Evolutionary conservation across 2,888 invertebrate genomes (phyloP).

Genomic region (Lasioglossum calceatum): DNA sequence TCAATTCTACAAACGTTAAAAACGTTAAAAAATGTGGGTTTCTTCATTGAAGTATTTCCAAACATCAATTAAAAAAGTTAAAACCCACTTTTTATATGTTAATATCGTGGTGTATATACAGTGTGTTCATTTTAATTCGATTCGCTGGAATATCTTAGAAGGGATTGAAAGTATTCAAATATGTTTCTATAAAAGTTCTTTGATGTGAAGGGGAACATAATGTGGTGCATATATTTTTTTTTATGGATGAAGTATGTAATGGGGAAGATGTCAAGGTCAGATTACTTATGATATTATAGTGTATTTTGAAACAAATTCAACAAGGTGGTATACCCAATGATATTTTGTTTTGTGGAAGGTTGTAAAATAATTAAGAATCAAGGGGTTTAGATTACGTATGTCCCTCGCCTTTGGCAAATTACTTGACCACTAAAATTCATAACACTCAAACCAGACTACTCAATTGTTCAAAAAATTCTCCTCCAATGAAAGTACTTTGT

Average conservation of each 20-base stretch:
- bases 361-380: neutral
- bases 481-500: conserved; percentile 6
- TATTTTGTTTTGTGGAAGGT: neutral
- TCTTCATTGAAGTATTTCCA: neutral
- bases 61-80: neutral
- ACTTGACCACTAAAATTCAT: neutral
- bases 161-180: neutral
- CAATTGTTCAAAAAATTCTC: neutral
- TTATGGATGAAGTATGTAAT: neutral
- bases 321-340: neutral
- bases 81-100: neutral
- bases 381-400: neutral
- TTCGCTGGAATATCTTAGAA: neutral
- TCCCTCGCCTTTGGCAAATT: neutral
- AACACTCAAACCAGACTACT: neutral
- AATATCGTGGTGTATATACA: neutral
- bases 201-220: neutral
- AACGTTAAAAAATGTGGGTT: neutral
- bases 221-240: neutral
- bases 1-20: neutral
- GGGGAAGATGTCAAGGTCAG: neutral
- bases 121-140: neutral
- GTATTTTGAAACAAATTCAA: neutral
- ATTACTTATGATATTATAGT: neutral
- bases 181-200: neutral